Evolutionary conservation across 2,113 vertebrate species (phyloP).

Genomic region (Geothlypis trichas): DNA sequence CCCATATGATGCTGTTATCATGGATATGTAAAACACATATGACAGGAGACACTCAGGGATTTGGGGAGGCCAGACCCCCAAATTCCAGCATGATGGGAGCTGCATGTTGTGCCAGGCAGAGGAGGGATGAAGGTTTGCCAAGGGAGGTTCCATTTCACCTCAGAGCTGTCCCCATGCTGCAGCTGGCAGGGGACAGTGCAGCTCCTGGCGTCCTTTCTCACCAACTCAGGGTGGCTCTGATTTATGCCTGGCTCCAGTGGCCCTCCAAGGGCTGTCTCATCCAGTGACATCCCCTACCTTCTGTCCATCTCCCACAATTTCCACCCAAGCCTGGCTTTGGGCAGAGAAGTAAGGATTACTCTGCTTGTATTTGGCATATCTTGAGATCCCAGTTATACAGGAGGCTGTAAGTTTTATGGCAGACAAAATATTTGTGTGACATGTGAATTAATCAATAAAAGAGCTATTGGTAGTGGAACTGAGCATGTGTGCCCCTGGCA

Average conservation of each 20-base stretch:
- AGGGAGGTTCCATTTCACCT: background rate
- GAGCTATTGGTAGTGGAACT: background rate
- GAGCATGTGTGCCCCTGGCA: background rate
- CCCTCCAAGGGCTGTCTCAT: background rate
- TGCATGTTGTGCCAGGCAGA: background rate
- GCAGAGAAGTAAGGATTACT: background rate
- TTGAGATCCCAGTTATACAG: background rate
- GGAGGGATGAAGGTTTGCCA: background rate
- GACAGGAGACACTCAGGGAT: accelerated
- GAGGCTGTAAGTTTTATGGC: slow-evolving; percentile 2
- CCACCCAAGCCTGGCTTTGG: background rate
- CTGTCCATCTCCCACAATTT: background rate
- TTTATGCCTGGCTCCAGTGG: background rate
- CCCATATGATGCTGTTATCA: background rate
- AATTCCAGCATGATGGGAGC: accelerated
- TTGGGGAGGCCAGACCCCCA: background rate
- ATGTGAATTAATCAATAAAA: background rate
- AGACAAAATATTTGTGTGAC: slow-evolving; percentile 5
- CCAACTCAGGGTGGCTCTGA: background rate
- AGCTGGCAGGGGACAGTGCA: background rate
- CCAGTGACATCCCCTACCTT: background rate
- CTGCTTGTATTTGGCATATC: background rate
- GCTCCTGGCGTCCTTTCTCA: background rate
- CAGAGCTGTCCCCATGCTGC: background rate
- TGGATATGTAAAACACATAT: background rate